A percentile compares a stretch with the other conserved stretches of the same genome.
Evolutionary conservation across 23 tunicate genomes (phyloP).

Genomic region (Oikopleura albicans): DNA sequence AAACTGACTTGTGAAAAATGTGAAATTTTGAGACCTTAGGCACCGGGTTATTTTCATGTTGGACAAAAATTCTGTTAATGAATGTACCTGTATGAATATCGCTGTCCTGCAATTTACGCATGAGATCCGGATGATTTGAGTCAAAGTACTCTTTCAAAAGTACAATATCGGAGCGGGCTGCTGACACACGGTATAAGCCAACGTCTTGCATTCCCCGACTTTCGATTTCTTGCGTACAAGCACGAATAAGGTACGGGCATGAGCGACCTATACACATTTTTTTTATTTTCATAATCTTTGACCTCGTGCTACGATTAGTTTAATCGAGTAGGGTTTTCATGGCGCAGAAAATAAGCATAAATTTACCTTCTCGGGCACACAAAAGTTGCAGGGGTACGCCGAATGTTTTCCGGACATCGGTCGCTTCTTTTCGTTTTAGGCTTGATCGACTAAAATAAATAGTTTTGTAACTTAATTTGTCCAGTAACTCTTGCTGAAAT

Average conservation of each 20-base stretch:
- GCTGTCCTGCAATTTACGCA: not conserved
- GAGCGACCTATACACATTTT: conserved; percentile 22
- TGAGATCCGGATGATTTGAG: conserved; percentile 33
- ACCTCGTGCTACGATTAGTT: too few species aligned
- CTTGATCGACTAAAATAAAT: not conserved
- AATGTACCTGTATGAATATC: conserved; percentile 14
- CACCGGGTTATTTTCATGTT: too few species aligned
- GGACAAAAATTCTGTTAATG: too few species aligned
- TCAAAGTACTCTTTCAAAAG: conserved; percentile 71
- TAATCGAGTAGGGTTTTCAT: too few species aligned
- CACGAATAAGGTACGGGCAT: conserved; percentile 44
- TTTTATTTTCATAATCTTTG: too few species aligned
- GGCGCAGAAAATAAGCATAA: too few species aligned
- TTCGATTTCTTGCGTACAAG: conserved; percentile 58
- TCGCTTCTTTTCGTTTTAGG: not conserved
- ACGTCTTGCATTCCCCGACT: conserved; percentile 88
- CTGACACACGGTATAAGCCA: conserved; percentile 87
- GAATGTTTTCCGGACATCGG: not conserved
- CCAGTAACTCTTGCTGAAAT: too few species aligned
- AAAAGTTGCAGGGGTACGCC: not conserved
- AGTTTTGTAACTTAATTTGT: too few species aligned
- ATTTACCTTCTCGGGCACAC: not conserved
- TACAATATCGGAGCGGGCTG: conserved; percentile 61
- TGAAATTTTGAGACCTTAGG: too few species aligned
- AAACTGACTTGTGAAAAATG: too few species aligned